Evolutionary conservation across 2,797 vertebrate species (phyloP).

Genomic region (Arremon brunneinucha): DNA sequence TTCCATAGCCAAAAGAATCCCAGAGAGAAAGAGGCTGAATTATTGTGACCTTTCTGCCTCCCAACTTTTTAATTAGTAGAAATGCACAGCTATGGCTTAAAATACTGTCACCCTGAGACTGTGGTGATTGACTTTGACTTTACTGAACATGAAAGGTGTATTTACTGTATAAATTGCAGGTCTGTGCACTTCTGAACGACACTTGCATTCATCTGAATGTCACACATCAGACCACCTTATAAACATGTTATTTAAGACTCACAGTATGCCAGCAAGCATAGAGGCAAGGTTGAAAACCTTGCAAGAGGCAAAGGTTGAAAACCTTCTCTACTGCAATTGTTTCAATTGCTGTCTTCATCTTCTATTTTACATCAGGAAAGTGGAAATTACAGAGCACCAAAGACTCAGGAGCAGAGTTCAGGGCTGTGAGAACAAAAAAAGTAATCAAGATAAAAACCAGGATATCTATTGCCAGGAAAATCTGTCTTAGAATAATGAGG

Average conservation of each 20-base stretch:
- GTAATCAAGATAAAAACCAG: not conserved
- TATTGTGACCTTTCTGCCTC: not conserved
- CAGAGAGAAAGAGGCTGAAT: not conserved
- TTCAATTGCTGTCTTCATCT: not conserved
- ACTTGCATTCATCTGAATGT: not conserved
- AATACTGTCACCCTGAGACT: not conserved
- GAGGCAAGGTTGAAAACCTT: too few relatives aligned
- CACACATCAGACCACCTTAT: not conserved
- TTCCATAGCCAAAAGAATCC: not conserved
- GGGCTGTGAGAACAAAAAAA: not conserved
- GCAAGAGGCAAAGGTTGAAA: not conserved
- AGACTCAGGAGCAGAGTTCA: not conserved
- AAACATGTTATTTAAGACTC: slow-evolving; percentile 24
- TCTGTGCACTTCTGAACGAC: not conserved
- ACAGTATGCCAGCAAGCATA: not conserved
- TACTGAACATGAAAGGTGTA: not conserved
- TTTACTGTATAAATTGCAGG: not conserved
- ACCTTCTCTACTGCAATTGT: not conserved
- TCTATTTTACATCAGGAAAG: not conserved
- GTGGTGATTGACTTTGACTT: not conserved
- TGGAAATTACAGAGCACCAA: not conserved
- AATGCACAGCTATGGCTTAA: not conserved
- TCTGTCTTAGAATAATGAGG: not conserved
- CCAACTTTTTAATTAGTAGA: not conserved
- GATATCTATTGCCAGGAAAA: not conserved